Evolutionary conservation across 2,113 vertebrate genomes (phyloP).

Genomic region (Paracanthobrama guichenoti): DNA sequence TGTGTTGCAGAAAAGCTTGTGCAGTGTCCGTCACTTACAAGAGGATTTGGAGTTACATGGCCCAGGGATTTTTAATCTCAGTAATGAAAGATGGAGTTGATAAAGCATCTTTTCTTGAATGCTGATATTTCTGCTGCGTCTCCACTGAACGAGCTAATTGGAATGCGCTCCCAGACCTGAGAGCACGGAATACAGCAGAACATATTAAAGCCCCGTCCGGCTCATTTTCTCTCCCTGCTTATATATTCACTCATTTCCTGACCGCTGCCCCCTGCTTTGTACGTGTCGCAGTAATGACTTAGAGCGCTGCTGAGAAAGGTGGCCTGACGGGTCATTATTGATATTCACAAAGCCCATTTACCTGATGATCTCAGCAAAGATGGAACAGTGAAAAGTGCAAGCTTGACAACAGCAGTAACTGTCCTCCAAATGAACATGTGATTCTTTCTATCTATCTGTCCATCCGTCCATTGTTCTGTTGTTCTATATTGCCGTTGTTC

Average conservation of each 20-base stretch:
- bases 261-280: conserved; percentile 46
- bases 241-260: conserved; percentile 58
- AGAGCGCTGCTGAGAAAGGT: conserved; percentile 49
- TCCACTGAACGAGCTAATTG: conserved; percentile 38
- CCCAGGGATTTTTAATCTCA: conserved; percentile 21
- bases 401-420: conserved; percentile 63
- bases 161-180: conserved; percentile 47
- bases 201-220: conserved; percentile 47
- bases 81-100: conserved; percentile 34
- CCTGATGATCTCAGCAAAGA: conserved; percentile 62
- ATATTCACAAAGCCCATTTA: conserved; percentile 57
- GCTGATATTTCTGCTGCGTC: conserved; percentile 28
- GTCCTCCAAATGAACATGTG: conserved; percentile 51
- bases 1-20: neutral
- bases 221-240: conserved; percentile 44
- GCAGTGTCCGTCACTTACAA: conserved; percentile 20
- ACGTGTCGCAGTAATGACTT: conserved; percentile 55
- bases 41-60: conserved; percentile 15
- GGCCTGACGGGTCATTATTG: conserved; percentile 65
- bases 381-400: conserved; percentile 55
- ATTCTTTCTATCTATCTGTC: neutral
- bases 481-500: too few relatives aligned
- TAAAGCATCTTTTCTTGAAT: conserved; percentile 33
- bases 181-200: conserved; percentile 58
- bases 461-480: too few relatives aligned